A percentile compares a stretch with the other conserved stretches of the same genome.
phyloP scores from a whole-genome alignment of 2,888 invertebrate species.

The Lysandra bellargus region DNA sequence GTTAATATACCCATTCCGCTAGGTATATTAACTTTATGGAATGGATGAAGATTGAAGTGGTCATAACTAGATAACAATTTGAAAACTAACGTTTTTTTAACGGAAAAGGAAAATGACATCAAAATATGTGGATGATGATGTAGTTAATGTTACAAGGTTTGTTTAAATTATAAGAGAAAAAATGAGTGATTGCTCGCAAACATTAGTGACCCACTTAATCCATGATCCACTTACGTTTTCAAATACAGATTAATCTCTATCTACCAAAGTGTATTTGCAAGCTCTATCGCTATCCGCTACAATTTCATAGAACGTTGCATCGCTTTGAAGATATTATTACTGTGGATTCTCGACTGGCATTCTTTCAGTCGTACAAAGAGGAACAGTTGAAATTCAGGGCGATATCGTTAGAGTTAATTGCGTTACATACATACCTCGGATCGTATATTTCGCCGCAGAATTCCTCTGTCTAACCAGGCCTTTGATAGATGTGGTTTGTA shows the following conservation, averaged over 20 bases:
- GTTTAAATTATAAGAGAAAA: too few relatives aligned
- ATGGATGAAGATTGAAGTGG: too few relatives aligned
- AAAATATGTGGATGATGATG: too few relatives aligned
- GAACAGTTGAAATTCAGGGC: constrained; percentile 19
- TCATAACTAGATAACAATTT: too few relatives aligned
- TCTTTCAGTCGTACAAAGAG: constrained; percentile 13
- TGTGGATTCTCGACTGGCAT: not conserved
- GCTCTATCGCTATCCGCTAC: not conserved
- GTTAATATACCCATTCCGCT: too few relatives aligned
- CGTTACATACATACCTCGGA: constrained; percentile 6
- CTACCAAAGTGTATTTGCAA: not conserved
- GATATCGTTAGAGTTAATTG: constrained; percentile 24
- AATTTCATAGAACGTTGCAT: not conserved
- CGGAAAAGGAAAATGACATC: too few relatives aligned
- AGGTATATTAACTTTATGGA: too few relatives aligned
- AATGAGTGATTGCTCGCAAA: not conserved
- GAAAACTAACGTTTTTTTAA: too few relatives aligned
- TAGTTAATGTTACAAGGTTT: too few relatives aligned
- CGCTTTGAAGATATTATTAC: constrained; percentile 6
- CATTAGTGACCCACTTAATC: too few relatives aligned
- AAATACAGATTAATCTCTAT: not conserved
- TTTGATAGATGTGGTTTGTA: not conserved
- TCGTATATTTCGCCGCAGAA: constrained; percentile 15
- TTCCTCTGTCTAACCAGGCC: constrained; percentile 4
- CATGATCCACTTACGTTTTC: not conserved